Conservation (phyloP, 1,140 invertebrate genomes). For the Whitmania pigra region DNA sequence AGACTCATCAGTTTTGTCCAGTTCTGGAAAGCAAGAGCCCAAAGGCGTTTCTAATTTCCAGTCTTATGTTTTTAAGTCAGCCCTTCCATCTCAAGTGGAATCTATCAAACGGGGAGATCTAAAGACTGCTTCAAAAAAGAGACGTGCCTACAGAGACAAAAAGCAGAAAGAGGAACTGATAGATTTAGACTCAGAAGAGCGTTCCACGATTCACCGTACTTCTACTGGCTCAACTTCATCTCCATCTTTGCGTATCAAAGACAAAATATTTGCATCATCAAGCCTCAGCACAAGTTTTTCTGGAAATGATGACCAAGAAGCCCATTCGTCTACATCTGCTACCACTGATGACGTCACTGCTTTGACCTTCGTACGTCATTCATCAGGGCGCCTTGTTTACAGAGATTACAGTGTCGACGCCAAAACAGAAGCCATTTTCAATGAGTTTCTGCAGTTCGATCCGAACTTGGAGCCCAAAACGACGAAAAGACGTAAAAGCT, state of each 20-base stretch:
- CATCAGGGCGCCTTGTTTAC: background rate
- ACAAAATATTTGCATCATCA: background rate
- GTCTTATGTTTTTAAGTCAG: too few relatives aligned
- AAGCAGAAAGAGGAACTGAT: slow-evolving; percentile 6
- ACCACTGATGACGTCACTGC: background rate
- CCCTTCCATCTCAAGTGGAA: background rate
- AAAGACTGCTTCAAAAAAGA: slow-evolving; percentile 17
- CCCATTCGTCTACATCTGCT: slow-evolving; percentile 1
- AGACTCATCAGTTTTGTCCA: too few relatives aligned
- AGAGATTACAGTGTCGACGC: slow-evolving; percentile 50
- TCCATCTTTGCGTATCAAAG: background rate
- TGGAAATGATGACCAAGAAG: background rate
- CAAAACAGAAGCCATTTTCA: slow-evolving; percentile 47
- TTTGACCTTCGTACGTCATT: background rate
- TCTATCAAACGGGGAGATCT: slow-evolving; percentile 9
- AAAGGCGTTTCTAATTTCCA: too few relatives aligned
- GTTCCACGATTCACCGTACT: background rate
- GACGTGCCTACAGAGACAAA: slow-evolving; percentile 10
- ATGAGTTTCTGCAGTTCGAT: slow-evolving; percentile 47
- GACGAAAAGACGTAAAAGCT: slow-evolving; percentile 20
- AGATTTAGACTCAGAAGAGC: background rate
- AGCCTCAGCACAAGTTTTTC: slow-evolving; percentile 4
- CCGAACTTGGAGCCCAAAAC: slow-evolving; percentile 30
- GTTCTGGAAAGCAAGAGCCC: too few relatives aligned
- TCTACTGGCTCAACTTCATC: too few relatives aligned